A percentile compares a stretch with the other conserved stretches of the same genome.
These are phyloP conservation scores for Podarcis raffonei DNA, from an alignment of 2,113 vertebrate genomes.

Conservation along the genomic window DNA sequence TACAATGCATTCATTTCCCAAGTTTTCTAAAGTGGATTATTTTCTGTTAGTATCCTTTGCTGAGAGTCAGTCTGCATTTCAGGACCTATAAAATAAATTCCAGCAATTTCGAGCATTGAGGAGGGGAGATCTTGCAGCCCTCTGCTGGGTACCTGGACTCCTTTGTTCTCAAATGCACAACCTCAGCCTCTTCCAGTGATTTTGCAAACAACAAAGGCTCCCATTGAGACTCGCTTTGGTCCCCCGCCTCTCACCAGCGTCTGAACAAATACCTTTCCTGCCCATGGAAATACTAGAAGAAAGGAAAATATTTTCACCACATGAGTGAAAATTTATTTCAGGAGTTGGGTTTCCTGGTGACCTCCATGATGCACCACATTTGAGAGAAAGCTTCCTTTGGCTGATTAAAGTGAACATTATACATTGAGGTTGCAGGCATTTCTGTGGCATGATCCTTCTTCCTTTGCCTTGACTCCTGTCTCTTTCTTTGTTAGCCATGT, in stretches of 20 bases:
- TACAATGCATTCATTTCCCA: neutral
- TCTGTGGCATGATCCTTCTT: neutral
- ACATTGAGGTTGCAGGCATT: neutral
- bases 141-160: neutral
- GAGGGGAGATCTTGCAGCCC: neutral
- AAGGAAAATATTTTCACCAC: constrained; percentile 12
- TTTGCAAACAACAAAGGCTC: neutral
- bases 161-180: neutral
- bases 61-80: neutral
- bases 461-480: neutral
- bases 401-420: neutral
- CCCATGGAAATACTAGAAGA: constrained; percentile 14
- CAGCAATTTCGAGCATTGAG: neutral
- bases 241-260: neutral
- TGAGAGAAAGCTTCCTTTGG: neutral
- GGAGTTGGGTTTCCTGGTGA: neutral
- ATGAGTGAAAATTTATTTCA: constrained; percentile 7
- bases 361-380: neutral
- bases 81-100: neutral
- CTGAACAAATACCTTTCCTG: neutral
- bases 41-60: neutral
- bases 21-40: neutral
- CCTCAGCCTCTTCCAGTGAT: neutral
- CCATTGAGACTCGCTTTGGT: neutral
- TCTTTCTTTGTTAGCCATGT: neutral